Conservation (phyloP, 2,888 invertebrate species). For the Chaetoderma sp. region DNA sequence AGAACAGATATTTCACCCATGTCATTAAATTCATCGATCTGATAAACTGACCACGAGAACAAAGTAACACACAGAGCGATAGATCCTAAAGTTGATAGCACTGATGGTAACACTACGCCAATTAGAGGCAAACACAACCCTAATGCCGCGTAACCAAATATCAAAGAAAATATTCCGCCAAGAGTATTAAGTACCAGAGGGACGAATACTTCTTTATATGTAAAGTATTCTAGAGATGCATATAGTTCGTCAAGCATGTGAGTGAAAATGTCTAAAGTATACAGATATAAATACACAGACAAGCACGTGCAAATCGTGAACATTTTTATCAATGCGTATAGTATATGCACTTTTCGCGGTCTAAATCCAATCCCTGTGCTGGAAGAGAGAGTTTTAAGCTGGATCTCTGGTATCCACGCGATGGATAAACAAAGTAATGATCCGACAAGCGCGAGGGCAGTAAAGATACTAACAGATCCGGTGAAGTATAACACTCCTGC, state of each 20-base stretch:
- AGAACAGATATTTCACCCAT: conserved; percentile 36
- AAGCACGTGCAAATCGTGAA: conserved; percentile 36
- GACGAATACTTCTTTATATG: too few species aligned
- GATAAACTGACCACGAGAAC: conserved; percentile 22
- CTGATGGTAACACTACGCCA: conserved; percentile 40
- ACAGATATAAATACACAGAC: conserved; percentile 33
- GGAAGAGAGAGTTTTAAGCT: conserved; percentile 35
- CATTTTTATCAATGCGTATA: conserved; percentile 38
- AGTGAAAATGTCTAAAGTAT: too few species aligned
- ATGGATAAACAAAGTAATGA: conserved; percentile 37
- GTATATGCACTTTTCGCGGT: conserved; percentile 32
- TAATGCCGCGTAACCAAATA: conserved; percentile 35
- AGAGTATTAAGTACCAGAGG: too few species aligned
- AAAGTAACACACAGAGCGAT: conserved; percentile 30
- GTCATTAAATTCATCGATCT: conserved; percentile 30
- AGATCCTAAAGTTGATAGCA: conserved; percentile 41
- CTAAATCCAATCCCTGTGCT: conserved; percentile 24
- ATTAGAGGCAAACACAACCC: conserved; percentile 39
- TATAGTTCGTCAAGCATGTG: too few species aligned
- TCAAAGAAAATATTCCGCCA: too few species aligned
- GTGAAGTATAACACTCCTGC: conserved; percentile 36
- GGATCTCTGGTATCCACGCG: conserved; percentile 44
- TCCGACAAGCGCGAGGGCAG: conserved; percentile 35
- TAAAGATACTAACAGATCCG: conserved; percentile 33
- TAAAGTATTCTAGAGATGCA: too few species aligned